Percentiles rank a stretch among this genome's conserved stretches.
phyloP scores from a whole-genome alignment of 1,140 invertebrate species.

The Cardiocondyla obscurior region DNA sequence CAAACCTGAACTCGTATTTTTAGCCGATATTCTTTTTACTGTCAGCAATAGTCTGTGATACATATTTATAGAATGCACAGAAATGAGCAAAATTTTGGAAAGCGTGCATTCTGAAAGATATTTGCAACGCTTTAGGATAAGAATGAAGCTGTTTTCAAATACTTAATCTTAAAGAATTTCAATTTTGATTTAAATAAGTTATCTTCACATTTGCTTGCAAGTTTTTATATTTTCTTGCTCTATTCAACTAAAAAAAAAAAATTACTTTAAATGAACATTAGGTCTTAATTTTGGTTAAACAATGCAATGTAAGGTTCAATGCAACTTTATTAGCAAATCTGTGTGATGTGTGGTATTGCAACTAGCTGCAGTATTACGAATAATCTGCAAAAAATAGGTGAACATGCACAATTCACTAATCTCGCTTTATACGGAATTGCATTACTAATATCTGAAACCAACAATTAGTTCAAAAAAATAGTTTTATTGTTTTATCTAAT shows the following conservation, averaged over 20 bases:
- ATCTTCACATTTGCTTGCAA: too few relatives aligned
- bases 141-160: slow-evolving; percentile 19
- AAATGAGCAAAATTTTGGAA: not conserved
- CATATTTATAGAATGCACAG: slow-evolving; percentile 61
- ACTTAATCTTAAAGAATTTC: not conserved
- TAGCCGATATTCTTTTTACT: slow-evolving; percentile 64
- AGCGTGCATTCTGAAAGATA: slow-evolving; percentile 59
- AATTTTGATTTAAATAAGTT: not conserved
- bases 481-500: not conserved
- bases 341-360: slow-evolving; percentile 52
- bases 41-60: slow-evolving; percentile 68
- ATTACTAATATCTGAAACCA: not conserved
- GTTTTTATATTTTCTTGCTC: slow-evolving; percentile 12
- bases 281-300: slow-evolving; percentile 41
- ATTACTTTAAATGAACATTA: not conserved
- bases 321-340: slow-evolving; percentile 55
- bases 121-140: slow-evolving; percentile 59
- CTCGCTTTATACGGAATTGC: not conserved
- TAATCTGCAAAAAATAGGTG: slow-evolving; percentile 6
- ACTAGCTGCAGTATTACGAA: slow-evolving; percentile 50
- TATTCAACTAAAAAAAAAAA: slow-evolving; percentile 33
- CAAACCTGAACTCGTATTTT: slow-evolving; percentile 49
- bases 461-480: not conserved
- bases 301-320: slow-evolving; percentile 55
- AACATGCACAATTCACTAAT: slow-evolving; percentile 3